These are phyloP conservation scores for Podarcis muralis DNA, from an alignment of 2,113 vertebrate genomes.

Conservation along the genomic window DNA sequence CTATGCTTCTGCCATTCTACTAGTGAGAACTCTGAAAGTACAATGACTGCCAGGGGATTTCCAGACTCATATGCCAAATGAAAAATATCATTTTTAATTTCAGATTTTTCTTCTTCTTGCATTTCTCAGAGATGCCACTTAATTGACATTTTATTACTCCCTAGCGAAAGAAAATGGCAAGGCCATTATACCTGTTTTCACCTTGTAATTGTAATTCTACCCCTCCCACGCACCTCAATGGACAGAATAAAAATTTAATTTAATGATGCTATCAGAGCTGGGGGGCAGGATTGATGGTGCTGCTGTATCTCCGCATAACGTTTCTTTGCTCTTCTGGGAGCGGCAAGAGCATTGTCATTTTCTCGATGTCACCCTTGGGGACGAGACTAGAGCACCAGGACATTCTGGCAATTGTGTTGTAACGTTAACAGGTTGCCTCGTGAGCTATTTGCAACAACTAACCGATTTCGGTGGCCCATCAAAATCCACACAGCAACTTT, in stretches of 20 bases:
- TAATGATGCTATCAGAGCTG: conserved; percentile 39
- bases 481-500: not conserved
- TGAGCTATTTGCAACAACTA: not conserved
- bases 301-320: not conserved
- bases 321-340: not conserved
- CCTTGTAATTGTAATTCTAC: conserved; percentile 40
- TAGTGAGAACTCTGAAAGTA: not conserved
- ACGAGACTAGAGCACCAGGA: not conserved
- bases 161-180: conserved; percentile 16
- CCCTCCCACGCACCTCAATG: conserved; percentile 22
- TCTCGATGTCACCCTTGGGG: not conserved
- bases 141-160: conserved; percentile 37
- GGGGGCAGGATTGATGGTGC: not conserved
- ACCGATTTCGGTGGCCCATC: not conserved
- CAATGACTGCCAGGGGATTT: not conserved
- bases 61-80: not conserved
- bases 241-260: conserved; percentile 52
- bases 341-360: conserved; percentile 6
- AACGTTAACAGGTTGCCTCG: not conserved
- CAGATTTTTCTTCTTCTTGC: not conserved
- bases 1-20: not conserved
- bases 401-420: not conserved
- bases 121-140: conserved; percentile 8
- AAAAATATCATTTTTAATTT: conserved; percentile 2
- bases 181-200: conserved; percentile 34